A percentile compares a stretch with the other conserved stretches of the same genome.
phyloP scores from a whole-genome alignment of 2,797 vertebrate species.

The Arctocebus calabarensis region DNA sequence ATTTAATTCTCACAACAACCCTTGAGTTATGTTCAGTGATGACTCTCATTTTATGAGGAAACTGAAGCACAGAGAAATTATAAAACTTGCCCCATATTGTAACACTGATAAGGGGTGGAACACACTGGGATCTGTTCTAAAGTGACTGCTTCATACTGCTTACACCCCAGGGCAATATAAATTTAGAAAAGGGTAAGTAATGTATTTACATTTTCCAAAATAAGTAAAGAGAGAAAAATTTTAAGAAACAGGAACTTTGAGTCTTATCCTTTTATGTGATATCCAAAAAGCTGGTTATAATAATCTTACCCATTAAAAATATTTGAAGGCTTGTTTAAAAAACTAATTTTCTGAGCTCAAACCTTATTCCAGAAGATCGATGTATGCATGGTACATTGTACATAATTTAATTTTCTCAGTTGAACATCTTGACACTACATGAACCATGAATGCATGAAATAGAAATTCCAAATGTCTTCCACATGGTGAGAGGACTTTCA shows the following conservation, averaged over 20 bases:
- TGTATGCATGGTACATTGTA: conserved; percentile 61
- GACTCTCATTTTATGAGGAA: neutral
- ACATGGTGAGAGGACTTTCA: conserved; percentile 60
- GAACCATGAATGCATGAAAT: conserved; percentile 70
- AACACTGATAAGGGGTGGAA: neutral
- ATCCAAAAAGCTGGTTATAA: conserved; percentile 22
- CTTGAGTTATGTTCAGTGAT: neutral
- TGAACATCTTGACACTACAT: conserved; percentile 74
- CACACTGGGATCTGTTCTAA: neutral
- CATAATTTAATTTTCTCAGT: conserved; percentile 78
- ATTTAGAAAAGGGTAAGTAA: neutral
- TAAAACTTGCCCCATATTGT: neutral
- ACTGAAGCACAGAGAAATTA: neutral
- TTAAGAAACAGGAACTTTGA: neutral
- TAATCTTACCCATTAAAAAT: conserved; percentile 41
- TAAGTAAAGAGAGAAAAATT: neutral
- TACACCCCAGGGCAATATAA: neutral
- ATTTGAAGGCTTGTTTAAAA: conserved; percentile 63
- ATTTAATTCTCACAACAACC: neutral
- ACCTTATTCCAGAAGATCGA: conserved; percentile 71
- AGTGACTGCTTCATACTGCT: neutral
- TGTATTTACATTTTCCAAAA: conserved; percentile 35
- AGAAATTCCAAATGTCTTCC: conserved; percentile 75
- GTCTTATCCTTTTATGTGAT: neutral
- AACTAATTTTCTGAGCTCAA: conserved; percentile 67